A percentile compares a stretch with the other conserved stretches of the same genome.
phyloP scores from a whole-genome alignment of 2,797 vertebrate genomes.

The Anolis apletophallus region DNA sequence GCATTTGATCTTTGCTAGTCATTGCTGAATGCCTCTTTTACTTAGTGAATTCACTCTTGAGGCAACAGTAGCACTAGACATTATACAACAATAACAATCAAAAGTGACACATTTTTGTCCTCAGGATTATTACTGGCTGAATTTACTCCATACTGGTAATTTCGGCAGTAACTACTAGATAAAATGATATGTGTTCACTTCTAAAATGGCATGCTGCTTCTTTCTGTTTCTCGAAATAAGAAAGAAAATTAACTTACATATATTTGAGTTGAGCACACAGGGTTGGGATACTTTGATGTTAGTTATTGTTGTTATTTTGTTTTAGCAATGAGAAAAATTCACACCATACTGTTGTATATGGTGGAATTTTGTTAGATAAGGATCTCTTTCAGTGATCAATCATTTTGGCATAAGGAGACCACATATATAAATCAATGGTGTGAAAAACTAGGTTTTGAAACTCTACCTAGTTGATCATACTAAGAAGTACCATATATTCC shows the following conservation, averaged over 20 bases:
- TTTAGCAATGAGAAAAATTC: not conserved
- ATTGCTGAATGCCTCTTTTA: not conserved
- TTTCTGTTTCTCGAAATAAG: not conserved
- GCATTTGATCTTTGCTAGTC: conserved; percentile 5
- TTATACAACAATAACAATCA: not conserved
- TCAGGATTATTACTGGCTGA: not conserved
- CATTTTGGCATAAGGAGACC: not conserved
- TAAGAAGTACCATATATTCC: too few species aligned
- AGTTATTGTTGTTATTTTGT: not conserved
- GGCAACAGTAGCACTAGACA: not conserved
- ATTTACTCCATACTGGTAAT: not conserved
- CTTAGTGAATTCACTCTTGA: not conserved
- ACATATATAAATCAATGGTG: not conserved
- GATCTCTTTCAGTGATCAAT: not conserved
- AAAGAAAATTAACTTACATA: not conserved
- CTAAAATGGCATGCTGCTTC: not conserved
- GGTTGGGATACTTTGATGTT: not conserved
- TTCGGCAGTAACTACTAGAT: not conserved
- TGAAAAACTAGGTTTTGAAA: not conserved
- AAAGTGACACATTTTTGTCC: not conserved
- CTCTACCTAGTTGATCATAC: not conserved
- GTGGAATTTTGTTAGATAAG: not conserved
- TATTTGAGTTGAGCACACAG: not conserved
- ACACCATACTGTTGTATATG: not conserved
- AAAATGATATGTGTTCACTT: not conserved